Evolutionary conservation across 2,113 vertebrate genomes (phyloP).

Genomic region (Urocynchramus pylzowi): DNA sequence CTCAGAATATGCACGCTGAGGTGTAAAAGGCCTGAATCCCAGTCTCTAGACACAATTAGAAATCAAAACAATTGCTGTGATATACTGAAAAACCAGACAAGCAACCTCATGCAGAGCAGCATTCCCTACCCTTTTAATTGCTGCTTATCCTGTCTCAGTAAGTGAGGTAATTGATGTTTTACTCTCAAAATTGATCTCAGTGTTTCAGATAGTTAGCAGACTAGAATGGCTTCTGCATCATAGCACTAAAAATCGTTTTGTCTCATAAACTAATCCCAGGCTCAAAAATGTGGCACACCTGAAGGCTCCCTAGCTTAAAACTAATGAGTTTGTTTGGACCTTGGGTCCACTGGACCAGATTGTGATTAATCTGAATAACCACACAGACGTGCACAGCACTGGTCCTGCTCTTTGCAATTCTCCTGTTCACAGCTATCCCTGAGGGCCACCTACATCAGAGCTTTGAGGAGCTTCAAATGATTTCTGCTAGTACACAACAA

Average conservation of each 20-base stretch:
- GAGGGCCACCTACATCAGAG: accelerated
- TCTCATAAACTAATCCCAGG: slow-evolving; percentile 13
- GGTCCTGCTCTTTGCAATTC: not conserved
- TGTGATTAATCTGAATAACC: not conserved
- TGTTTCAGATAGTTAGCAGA: slow-evolving; percentile 37
- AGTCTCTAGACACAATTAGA: not conserved
- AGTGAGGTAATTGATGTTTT: slow-evolving; percentile 55
- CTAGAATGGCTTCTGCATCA: slow-evolving; percentile 6
- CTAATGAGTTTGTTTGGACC: not conserved
- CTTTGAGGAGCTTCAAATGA: not conserved
- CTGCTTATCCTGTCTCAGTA: slow-evolving; percentile 35
- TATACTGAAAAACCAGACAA: not conserved
- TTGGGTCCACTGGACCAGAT: not conserved
- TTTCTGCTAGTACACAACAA: not conserved
- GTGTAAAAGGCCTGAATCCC: not conserved
- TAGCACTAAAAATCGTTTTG: not conserved
- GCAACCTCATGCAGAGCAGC: not conserved
- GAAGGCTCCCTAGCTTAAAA: not conserved
- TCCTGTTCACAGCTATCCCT: accelerated
- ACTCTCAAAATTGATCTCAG: slow-evolving; percentile 3
- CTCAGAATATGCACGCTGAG: not conserved
- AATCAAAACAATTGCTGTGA: not conserved
- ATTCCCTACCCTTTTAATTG: slow-evolving; percentile 31
- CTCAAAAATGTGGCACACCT: not conserved
- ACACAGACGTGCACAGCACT: accelerated